These are phyloP conservation scores for Peromyscus eremicus DNA, from an alignment of 2,797 vertebrate species.

Conservation along the genomic window DNA sequence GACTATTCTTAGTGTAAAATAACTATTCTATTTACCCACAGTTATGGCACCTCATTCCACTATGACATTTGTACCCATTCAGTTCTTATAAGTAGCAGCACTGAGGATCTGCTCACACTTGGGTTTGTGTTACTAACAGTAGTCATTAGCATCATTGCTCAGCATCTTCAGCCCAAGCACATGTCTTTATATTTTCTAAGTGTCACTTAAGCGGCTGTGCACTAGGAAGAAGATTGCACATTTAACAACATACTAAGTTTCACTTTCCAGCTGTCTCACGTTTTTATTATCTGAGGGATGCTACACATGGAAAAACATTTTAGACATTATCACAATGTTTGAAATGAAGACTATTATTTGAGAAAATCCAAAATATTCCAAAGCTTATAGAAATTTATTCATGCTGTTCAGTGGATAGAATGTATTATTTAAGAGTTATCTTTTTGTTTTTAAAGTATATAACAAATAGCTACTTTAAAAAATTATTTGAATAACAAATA, in stretches of 20 bases:
- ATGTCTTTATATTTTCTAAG: not conserved
- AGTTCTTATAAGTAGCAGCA: not conserved
- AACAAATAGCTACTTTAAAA: constrained; percentile 38
- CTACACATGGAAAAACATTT: not conserved
- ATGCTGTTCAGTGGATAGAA: not conserved
- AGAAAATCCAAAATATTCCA: not conserved
- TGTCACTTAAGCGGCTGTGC: not conserved
- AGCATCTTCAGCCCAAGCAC: not conserved
- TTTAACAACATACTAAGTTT: not conserved
- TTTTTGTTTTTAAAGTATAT: constrained; percentile 1
- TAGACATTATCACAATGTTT: not conserved
- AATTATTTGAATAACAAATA: constrained; percentile 53
- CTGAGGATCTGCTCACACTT: not conserved
- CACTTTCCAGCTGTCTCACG: not conserved
- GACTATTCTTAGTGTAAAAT: not conserved
- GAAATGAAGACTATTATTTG: not conserved
- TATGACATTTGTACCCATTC: not conserved
- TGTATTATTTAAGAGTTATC: not conserved
- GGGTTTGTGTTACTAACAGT: not conserved
- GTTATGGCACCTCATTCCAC: not conserved
- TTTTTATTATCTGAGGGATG: not conserved
- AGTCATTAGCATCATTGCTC: not conserved
- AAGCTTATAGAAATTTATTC: not conserved
- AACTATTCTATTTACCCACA: not conserved
- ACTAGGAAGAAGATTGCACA: not conserved